These are phyloP conservation scores for Nebria salina DNA, from an alignment of 2,888 invertebrate genomes.

Conservation along the genomic window DNA sequence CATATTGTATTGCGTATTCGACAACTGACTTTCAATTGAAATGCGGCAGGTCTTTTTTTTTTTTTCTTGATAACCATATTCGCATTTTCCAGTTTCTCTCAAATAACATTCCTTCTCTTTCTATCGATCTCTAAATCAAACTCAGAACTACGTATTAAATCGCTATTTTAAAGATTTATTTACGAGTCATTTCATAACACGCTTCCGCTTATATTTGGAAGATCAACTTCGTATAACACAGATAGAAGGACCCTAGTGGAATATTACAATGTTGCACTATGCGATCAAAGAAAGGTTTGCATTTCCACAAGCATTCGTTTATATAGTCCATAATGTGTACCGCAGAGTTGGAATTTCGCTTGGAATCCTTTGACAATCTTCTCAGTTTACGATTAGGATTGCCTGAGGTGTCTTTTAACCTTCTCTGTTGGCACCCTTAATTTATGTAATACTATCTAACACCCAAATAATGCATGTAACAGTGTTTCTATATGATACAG, in stretches of 20 bases:
- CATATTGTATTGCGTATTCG: background rate
- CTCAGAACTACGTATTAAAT: no score
- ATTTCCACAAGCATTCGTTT: background rate
- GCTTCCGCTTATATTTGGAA: background rate
- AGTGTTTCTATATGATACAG: background rate
- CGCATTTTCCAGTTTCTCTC: no score
- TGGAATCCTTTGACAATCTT: background rate
- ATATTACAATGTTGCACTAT: background rate
- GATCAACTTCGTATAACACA: background rate
- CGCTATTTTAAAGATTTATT: no score
- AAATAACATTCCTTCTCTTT: no score
- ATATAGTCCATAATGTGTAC: background rate
- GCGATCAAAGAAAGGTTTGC: background rate
- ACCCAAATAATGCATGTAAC: background rate
- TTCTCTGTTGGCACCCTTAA: background rate
- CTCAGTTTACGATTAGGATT: background rate
- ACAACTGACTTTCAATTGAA: background rate
- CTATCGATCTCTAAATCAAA: no score
- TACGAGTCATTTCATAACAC: background rate
- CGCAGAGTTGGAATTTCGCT: background rate
- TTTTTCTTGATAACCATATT: background rate
- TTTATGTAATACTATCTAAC: background rate
- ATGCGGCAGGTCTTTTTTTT: background rate
- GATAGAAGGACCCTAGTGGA: background rate
- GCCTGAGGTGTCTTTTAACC: background rate